phyloP scores from a whole-genome alignment of 2,888 invertebrate genomes.

The Microctonus aethiopoides region DNA sequence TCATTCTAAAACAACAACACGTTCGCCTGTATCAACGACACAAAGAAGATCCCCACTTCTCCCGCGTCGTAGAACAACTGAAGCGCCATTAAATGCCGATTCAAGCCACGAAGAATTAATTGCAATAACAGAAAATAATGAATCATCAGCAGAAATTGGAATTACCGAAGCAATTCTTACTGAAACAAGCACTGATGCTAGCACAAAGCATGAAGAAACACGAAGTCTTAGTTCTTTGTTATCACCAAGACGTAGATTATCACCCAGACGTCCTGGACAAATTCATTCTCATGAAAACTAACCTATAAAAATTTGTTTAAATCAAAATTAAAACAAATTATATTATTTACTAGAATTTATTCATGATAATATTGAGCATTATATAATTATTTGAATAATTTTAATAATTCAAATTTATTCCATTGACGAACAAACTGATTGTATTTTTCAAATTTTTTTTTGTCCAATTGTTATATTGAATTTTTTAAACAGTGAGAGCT shows the following conservation, averaged over 20 bases:
- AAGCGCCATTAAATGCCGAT: constrained; percentile 53
- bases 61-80: constrained; percentile 61
- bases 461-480: constrained; percentile 5
- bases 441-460: not conserved
- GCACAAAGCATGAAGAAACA: constrained; percentile 60
- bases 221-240: constrained; percentile 71
- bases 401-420: not conserved
- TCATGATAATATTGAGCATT: not conserved
- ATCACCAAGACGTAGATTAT: constrained; percentile 77
- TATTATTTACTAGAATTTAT: not conserved
- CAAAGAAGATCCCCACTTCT: constrained; percentile 59
- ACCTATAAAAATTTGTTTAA: too few species aligned
- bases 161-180: constrained; percentile 45
- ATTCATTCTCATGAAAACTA: constrained; percentile 62
- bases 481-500: constrained; percentile 27
- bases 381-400: not conserved
- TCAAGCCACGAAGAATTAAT: constrained; percentile 45
- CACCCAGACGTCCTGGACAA: constrained; percentile 72
- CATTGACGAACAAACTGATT: not conserved
- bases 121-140: constrained; percentile 32
- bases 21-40: constrained; percentile 51
- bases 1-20: constrained; percentile 62
- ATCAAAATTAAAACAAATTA: not conserved
- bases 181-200: constrained; percentile 56
- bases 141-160: constrained; percentile 46